phyloP scores from a whole-genome alignment of 2,888 invertebrate species.

The Amiota communis region DNA sequence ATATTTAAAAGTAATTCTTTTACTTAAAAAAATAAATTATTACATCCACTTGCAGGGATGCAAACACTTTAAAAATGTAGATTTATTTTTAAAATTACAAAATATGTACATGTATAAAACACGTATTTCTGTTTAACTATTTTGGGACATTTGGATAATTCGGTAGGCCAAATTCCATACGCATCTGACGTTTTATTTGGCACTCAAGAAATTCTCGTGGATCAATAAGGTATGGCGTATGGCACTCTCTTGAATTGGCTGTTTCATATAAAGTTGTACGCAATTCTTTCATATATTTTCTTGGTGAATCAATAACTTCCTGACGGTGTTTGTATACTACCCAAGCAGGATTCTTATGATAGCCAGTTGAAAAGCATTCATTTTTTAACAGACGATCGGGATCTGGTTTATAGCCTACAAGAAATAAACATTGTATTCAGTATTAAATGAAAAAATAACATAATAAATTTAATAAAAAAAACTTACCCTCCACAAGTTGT shows the following conservation, averaged over 20 bases:
- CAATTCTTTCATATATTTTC: constrained; percentile 5
- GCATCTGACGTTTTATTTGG: constrained; percentile 29
- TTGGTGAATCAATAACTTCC: neutral
- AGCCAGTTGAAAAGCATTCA: constrained; percentile 37
- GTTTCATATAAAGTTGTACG: constrained; percentile 4
- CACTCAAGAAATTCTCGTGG: constrained; percentile 26
- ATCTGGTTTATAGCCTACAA: neutral
- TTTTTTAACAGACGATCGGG: neutral
- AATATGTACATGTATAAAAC: neutral
- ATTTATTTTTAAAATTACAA: constrained; percentile 12
- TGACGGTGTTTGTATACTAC: neutral
- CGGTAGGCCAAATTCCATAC: constrained; percentile 11
- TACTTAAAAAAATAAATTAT: no score
- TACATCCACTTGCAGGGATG: no score
- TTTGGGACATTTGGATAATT: constrained; percentile 20
- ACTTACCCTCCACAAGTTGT: neutral
- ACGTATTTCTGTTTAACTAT: neutral
- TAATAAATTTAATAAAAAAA: no score
- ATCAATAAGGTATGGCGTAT: constrained; percentile 17
- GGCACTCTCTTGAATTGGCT: constrained; percentile 15
- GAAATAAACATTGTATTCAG: neutral
- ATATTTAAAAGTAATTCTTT: no score
- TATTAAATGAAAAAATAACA: no score
- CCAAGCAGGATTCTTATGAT: neutral
- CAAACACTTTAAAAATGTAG: no score